Conservation (phyloP, 2,797 vertebrate species). For the Eupleurogrammus muticus region DNA sequence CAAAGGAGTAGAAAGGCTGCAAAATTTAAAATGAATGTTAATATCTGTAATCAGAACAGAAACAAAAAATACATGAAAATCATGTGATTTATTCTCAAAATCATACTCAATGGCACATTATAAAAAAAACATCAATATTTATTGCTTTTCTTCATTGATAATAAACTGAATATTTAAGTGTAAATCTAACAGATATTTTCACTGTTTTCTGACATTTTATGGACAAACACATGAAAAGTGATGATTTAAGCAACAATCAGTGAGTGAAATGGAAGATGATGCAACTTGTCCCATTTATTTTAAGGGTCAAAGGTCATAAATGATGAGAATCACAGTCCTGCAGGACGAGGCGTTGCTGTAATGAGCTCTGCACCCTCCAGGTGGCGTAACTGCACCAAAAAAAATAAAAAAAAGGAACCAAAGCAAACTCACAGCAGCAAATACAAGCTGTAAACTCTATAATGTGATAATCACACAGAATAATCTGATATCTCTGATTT, state of each 20-base stretch:
- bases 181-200: no score
- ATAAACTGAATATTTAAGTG: no score
- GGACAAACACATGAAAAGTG: no score
- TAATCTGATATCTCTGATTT: not conserved
- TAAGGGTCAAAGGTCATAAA: no score
- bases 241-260: no score
- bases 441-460: not conserved
- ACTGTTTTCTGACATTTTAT: no score
- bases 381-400: conserved; percentile 14
- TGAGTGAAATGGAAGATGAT: no score
- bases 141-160: no score
- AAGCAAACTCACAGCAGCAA: conserved; percentile 11
- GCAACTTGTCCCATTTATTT: no score
- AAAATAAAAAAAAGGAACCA: not conserved
- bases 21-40: not conserved
- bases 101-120: not conserved
- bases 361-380: conserved; percentile 39
- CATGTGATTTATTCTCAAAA: conserved; percentile 1
- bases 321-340: no score
- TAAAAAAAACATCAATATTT: no score
- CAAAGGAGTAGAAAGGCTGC: no score
- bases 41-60: not conserved
- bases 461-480: not conserved
- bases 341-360: not conserved
- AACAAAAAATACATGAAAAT: conserved; percentile 6